Base-by-base conservation (phyloP, 2,797 vertebrate species). In the Pantherophis vulpinus region DNA sequence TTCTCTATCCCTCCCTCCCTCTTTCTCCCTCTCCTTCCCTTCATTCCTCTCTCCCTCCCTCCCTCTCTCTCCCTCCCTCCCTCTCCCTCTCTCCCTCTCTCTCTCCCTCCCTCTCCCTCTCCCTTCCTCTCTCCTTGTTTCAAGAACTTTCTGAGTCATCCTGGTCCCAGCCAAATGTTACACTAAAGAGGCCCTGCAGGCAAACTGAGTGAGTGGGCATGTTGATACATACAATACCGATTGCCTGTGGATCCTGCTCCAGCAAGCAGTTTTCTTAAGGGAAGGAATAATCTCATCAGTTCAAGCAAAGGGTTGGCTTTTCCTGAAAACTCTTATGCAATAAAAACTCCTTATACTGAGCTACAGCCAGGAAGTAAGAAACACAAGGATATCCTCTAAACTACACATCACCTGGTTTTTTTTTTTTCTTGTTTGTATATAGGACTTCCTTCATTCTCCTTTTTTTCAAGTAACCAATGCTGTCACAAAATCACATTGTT, bases 121-220 rank as follows among this genome's bases (percentile, higher is more conserved):
- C 58, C 0, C 18, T 59, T 20, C 2, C 7, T 3, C 20, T 23
- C 0, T 1, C 93, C 90, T 92, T 95, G 92, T 91, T 92, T 83
- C 94, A 47, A 23, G 16, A 93, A 70, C 54, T 93, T 70, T 94
- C 91, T 97, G 96, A 97, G 54, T 97, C 97, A 96, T 91, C 83
- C 60, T 93, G 59, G 95, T 91, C 27, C 70, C 0, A 5, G 90
- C 91, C 2, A 0, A 2, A 89, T 91, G 70, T 0, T 6, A 89
- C 58, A 12, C 54, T 1, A 1, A 79, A 92, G 18, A 74, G 0
- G 0, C 25, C 27, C 87, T 1, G 29, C 1, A 94, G 79, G 27
- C 70, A 94, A 91, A 91, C 59, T 23, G 7, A 59, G 29, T 25
- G 47, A 25, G 51, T 12, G 18, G 54, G 59, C 92, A 79, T 42